Conservation (phyloP, 2,888 invertebrate species). For the Nymphalis c-album region DNA sequence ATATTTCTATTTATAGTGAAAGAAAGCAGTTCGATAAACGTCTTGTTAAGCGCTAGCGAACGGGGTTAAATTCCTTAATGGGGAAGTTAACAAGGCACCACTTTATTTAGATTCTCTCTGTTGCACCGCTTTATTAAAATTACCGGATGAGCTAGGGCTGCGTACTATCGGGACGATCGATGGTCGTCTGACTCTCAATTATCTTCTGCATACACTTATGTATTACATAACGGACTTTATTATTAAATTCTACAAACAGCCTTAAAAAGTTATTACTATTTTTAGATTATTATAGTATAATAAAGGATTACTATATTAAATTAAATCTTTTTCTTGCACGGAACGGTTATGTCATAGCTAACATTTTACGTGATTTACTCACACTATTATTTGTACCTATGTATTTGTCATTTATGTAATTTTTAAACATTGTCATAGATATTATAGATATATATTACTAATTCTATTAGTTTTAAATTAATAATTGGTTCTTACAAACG, state of each 20-base stretch:
- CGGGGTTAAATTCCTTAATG: slow-evolving; percentile 63
- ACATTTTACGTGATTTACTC: too few relatives aligned
- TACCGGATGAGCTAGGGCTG: slow-evolving; percentile 42
- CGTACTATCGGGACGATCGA: slow-evolving; percentile 18
- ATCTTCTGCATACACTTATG: background rate
- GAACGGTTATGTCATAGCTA: too few relatives aligned
- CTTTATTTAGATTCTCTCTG: slow-evolving; percentile 62
- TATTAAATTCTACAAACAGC: slow-evolving; percentile 3
- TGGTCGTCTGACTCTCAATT: slow-evolving; percentile 2
- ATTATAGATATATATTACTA: too few relatives aligned
- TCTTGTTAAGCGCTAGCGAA: slow-evolving; percentile 38
- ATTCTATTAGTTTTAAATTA: too few relatives aligned
- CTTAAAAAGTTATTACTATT: background rate
- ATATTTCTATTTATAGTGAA: slow-evolving; percentile 4
- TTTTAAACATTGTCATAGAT: too few relatives aligned
- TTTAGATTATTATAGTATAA: background rate
- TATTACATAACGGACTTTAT: background rate
- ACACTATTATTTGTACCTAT: too few relatives aligned
- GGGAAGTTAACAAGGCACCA: slow-evolving; percentile 59
- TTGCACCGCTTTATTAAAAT: slow-evolving; percentile 43
- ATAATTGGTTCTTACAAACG: too few relatives aligned
- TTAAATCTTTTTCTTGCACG: too few relatives aligned
- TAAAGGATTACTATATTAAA: too few relatives aligned
- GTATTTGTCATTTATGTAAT: too few relatives aligned
- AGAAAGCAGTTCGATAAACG: slow-evolving; percentile 12